phyloP scores from a whole-genome alignment of 92 coral and sea anemone genomes.

The Parazoanthus darwini region DNA sequence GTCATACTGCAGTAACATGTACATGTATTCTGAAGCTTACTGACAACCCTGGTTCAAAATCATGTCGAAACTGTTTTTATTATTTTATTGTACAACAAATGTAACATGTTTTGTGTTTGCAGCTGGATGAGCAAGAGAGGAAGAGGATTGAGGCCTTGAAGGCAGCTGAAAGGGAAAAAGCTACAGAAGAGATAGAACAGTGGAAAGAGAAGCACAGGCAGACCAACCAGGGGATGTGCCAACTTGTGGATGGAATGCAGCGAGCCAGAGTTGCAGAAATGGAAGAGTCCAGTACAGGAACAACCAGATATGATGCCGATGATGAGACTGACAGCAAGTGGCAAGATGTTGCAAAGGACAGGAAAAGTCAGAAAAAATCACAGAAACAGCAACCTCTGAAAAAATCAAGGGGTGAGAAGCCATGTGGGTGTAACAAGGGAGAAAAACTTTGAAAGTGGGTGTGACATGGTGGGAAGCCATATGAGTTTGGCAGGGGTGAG shows the following conservation, averaged over 20 bases:
- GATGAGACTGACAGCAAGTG: constrained; percentile 50
- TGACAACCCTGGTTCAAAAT: no score
- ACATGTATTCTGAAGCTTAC: no score
- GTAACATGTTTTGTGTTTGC: background rate
- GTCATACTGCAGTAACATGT: no score
- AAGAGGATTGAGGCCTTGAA: constrained; percentile 79
- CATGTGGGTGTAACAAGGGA: background rate
- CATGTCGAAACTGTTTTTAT: background rate
- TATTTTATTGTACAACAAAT: no score
- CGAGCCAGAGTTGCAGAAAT: constrained; percentile 12
- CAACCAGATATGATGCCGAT: constrained; percentile 56
- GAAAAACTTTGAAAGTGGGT: no score
- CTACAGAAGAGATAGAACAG: constrained; percentile 80
- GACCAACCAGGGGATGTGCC: constrained; percentile 23
- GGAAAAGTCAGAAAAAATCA: constrained; percentile 31
- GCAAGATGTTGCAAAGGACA: constrained; percentile 16
- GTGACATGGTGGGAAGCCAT: no score
- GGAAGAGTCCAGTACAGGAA: constrained; percentile 7
- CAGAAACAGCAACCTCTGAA: constrained; percentile 31
- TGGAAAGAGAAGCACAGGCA: constrained; percentile 63
- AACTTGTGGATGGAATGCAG: constrained; percentile 3
- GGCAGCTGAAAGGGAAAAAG: constrained; percentile 78
- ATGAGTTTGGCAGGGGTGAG: no score
- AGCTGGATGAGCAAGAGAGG: constrained; percentile 94
- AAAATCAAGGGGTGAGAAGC: constrained; percentile 26